Conservation (phyloP, 2,113 vertebrate species). For the Zeus faber region DNA sequence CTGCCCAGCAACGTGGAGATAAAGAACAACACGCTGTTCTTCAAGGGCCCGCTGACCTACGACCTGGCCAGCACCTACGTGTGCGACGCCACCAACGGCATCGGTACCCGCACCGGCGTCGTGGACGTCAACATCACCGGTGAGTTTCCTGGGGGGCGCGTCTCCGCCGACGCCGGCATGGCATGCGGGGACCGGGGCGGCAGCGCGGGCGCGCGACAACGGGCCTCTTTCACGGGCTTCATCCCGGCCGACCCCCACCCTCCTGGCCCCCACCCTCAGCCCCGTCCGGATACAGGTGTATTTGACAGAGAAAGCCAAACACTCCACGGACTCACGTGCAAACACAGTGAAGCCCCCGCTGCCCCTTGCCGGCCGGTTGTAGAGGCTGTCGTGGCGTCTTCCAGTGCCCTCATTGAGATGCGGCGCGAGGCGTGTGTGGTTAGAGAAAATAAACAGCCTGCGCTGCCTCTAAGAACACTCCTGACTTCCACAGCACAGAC, state of each 20-base stretch:
- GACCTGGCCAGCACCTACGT: constrained; percentile 89
- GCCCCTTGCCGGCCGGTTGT: too few relatives aligned
- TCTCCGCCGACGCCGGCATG: constrained; percentile 15
- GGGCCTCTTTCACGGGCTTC: too few relatives aligned
- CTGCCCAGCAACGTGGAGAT: constrained; percentile 88
- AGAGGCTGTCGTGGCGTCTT: too few relatives aligned
- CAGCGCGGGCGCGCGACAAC: constrained; percentile 4
- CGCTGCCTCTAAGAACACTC: constrained; percentile 26
- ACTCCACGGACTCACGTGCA: too few relatives aligned
- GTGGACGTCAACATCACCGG: constrained; percentile 98
- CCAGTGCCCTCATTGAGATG: too few relatives aligned
- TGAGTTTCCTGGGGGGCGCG: constrained; percentile 62
- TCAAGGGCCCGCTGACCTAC: constrained; percentile 87
- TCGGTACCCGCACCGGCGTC: constrained; percentile 87
- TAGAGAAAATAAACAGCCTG: constrained; percentile 5
- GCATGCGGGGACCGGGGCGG: constrained; percentile 38
- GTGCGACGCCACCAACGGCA: constrained; percentile 92
- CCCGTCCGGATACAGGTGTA: too few relatives aligned
- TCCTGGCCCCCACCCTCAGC: too few relatives aligned
- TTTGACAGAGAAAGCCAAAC: too few relatives aligned
- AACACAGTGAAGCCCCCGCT: too few relatives aligned
- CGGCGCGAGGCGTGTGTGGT: constrained; percentile 27
- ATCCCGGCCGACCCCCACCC: too few relatives aligned
- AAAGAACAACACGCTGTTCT: constrained; percentile 93
- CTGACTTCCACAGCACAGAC: constrained; percentile 32